Conservation (phyloP, 2,797 vertebrate species). For the Alectoris magna region DNA sequence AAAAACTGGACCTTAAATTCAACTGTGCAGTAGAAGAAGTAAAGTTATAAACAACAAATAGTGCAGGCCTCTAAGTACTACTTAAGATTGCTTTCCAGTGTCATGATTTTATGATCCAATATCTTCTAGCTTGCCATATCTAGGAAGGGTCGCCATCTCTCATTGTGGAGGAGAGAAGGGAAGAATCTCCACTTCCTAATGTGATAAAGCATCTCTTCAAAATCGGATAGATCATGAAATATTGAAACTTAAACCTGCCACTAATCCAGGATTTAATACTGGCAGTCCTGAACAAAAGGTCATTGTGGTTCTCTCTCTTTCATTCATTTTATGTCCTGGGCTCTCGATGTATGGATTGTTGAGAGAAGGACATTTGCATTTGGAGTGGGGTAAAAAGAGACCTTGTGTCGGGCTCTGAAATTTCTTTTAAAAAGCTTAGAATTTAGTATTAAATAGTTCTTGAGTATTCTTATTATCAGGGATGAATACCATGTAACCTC, state of each 20-base stretch:
- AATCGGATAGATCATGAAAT: conserved; percentile 6
- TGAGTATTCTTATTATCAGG: neutral
- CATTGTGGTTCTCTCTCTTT: neutral
- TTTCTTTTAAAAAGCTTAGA: neutral
- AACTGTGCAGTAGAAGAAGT: neutral
- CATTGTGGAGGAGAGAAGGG: neutral
- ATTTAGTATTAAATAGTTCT: neutral
- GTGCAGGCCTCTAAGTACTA: conserved; percentile 7
- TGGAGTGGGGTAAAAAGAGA: neutral
- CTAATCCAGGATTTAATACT: conserved; percentile 1
- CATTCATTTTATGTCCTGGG: neutral
- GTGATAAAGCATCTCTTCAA: conserved; percentile 1
- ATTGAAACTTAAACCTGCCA: conserved; percentile 27
- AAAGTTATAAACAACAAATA: neutral
- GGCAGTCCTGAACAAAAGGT: neutral
- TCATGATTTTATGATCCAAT: conserved; percentile 45
- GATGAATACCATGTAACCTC: neutral
- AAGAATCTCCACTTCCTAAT: neutral
- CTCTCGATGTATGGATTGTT: neutral
- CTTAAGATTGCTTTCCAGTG: conserved; percentile 21
- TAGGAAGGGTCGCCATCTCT: neutral
- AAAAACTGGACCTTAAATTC: neutral
- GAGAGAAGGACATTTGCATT: neutral
- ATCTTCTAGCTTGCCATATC: conserved; percentile 17
- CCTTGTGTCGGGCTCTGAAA: neutral